Evolutionary conservation across 2,797 vertebrate genomes (phyloP).

Genomic region (Spinus olivaceus): DNA sequence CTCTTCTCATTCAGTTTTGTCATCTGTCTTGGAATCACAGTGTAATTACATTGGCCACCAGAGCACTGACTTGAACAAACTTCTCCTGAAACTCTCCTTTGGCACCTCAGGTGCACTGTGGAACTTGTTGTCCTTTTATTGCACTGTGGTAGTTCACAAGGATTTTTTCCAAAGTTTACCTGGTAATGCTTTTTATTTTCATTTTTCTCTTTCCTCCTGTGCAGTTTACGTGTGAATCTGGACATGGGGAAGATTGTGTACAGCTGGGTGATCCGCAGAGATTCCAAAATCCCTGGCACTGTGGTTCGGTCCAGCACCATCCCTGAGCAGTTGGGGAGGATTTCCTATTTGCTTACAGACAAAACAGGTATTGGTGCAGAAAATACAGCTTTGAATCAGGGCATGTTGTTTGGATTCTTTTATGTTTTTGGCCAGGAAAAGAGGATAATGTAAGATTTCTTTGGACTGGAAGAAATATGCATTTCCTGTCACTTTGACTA

Average conservation of each 20-base stretch:
- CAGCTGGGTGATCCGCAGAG: conserved; percentile 97
- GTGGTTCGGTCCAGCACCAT: conserved; percentile 97
- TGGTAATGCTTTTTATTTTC: not conserved
- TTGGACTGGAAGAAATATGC: not conserved
- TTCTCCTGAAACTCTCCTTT: not conserved
- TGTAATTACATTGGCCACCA: not conserved
- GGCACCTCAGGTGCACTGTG: not conserved
- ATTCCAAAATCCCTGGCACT: conserved; percentile 94
- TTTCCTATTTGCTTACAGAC: conserved; percentile 96
- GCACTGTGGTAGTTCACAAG: not conserved
- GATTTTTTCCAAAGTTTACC: not conserved
- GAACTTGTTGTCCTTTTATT: not conserved
- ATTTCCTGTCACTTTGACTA: not conserved
- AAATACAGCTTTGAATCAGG: not conserved
- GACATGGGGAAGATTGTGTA: conserved; percentile 99
- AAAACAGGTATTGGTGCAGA: conserved; percentile 86
- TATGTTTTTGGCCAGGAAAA: not conserved
- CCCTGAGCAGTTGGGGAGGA: conserved; percentile 94
- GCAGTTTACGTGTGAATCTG: conserved; percentile 93
- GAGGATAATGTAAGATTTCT: not conserved
- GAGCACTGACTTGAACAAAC: not conserved
- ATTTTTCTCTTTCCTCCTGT: not conserved
- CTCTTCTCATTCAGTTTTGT: not conserved
- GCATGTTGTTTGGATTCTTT: not conserved
- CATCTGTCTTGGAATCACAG: not conserved